Base-by-base conservation (phyloP, 92 coral and sea anemone genomes). In the Porites divaricata region DNA sequence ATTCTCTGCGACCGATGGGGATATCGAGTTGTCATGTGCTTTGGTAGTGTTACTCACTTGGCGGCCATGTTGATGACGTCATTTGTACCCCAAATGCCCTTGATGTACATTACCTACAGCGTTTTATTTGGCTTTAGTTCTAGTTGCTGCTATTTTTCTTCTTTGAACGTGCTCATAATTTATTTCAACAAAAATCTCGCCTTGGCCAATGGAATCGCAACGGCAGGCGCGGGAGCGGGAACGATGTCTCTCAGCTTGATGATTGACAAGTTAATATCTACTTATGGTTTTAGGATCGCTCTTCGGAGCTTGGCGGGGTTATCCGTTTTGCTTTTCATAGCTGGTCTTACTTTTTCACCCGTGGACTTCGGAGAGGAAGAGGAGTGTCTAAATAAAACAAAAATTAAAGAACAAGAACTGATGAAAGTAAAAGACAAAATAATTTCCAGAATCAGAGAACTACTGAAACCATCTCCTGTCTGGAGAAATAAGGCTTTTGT, bases 201-300 rank as follows among this genome's bases (percentile, higher is more conserved):
- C 23, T 54, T 92, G 74, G 96, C 99, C 28, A 93, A 76, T 81
- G 98, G 98, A 1, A 87, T 97, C 68, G 92, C 90, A 2, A 69
- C 85, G 23, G 91, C 97, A 2, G 99, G 98, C 19, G 89, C 85
- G 1, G 99, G 98, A 14, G 88, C 89, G 12, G 99, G 99, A 14
- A 92, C 97, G 6, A 56, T 89, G 61, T 62, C 90, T 2, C 66
- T 91, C 51, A 91, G 88, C 63, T 67, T 95, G 58, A 54, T 92
- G 11, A 73, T 87, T 13, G 94, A 93, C 63, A 82, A 83, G 61
- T 58, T 91, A 54, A 68, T 86, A 75, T 83, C 91, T 21, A 62
- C 81, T 13, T 91, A 77, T 61, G 98, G 99, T 4, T 87, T 96
- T 67, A 86, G 94, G 25, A 80, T 84, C 28, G 78, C 93, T 20